phyloP scores from a whole-genome alignment of 1,140 invertebrate species.

The Drosophila orosa region DNA sequence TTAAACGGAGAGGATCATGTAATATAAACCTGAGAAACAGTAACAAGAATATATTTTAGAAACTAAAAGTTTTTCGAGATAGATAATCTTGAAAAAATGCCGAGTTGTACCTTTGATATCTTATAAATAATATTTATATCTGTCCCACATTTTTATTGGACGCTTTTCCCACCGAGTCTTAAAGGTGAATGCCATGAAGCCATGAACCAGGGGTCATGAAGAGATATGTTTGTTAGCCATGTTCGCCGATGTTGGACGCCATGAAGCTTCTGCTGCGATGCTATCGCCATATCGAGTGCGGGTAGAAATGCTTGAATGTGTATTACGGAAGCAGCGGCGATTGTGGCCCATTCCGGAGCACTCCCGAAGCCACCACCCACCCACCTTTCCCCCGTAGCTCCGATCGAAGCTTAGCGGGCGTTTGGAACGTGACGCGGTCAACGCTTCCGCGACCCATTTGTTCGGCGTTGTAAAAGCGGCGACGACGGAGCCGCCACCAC shows the following conservation, averaged over 20 bases:
- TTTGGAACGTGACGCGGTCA: slow-evolving; percentile 75
- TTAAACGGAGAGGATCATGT: not conserved
- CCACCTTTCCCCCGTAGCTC: not conserved
- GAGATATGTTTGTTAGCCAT: slow-evolving; percentile 27
- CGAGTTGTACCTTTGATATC: no score
- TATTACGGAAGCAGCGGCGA: slow-evolving; percentile 44
- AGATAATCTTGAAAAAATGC: no score
- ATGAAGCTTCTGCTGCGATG: slow-evolving; percentile 4
- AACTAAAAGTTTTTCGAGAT: not conserved
- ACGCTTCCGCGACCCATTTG: slow-evolving; percentile 79
- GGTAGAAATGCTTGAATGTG: slow-evolving; percentile 49
- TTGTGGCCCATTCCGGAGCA: slow-evolving; percentile 29
- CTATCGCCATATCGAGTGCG: slow-evolving; percentile 30
- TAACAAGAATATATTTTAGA: not conserved
- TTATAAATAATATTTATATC: not conserved
- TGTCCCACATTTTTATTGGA: not conserved
- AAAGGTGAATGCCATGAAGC: slow-evolving; percentile 18
- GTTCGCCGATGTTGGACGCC: slow-evolving; percentile 11
- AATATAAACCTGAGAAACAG: not conserved
- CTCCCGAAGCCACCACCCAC: not conserved
- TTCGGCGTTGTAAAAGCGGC: slow-evolving; percentile 50
- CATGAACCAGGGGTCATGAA: slow-evolving; percentile 26
- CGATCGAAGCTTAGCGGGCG: slow-evolving; percentile 21
- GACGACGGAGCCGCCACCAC: slow-evolving; percentile 45
- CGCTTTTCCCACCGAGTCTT: not conserved